Conservation (phyloP, 1,140 invertebrate genomes). For the Euglossa dilemma region DNA sequence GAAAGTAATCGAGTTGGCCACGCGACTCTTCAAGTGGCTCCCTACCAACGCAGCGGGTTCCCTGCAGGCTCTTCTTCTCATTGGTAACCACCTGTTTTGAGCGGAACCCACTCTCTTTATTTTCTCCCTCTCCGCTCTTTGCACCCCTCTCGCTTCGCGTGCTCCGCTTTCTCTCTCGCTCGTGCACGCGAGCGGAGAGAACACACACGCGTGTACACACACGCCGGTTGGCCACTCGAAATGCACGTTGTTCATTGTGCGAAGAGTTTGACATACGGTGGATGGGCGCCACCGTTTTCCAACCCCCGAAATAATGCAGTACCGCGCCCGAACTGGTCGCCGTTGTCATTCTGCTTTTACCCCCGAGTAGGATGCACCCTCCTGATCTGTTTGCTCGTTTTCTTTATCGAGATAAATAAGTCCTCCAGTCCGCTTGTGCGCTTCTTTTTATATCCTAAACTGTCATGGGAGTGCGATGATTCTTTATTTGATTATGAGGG, state of each 20-base stretch:
- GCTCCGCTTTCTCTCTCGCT: neutral
- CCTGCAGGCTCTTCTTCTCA: conserved; percentile 65
- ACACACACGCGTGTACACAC: conserved; percentile 34
- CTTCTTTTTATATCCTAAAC: conserved; percentile 45
- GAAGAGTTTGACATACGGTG: conserved; percentile 75
- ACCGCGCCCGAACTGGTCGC: conserved; percentile 42
- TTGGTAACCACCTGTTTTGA: conserved; percentile 81
- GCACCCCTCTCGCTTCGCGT: neutral
- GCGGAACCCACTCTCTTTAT: conserved; percentile 55
- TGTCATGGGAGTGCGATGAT: conserved; percentile 28
- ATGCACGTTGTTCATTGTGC: conserved; percentile 56
- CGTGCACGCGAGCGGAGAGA: conserved; percentile 37
- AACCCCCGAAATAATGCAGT: conserved; percentile 51
- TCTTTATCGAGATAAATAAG: conserved; percentile 75
- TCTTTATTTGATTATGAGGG: conserved; percentile 14
- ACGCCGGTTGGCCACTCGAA: conserved; percentile 39
- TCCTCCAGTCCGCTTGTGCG: conserved; percentile 68
- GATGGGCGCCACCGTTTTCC: conserved; percentile 64
- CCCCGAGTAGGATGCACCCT: conserved; percentile 59
- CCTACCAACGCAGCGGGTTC: conserved; percentile 65
- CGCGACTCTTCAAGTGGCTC: conserved; percentile 80
- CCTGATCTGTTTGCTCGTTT: conserved; percentile 71
- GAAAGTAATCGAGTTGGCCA: conserved; percentile 81
- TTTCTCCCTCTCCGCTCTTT: conserved; percentile 1
- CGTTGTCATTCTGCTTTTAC: conserved; percentile 64